A percentile compares a stretch with the other conserved stretches of the same genome.
Conservation (phyloP, 1,140 invertebrate genomes). For the Euura lappo region DNA sequence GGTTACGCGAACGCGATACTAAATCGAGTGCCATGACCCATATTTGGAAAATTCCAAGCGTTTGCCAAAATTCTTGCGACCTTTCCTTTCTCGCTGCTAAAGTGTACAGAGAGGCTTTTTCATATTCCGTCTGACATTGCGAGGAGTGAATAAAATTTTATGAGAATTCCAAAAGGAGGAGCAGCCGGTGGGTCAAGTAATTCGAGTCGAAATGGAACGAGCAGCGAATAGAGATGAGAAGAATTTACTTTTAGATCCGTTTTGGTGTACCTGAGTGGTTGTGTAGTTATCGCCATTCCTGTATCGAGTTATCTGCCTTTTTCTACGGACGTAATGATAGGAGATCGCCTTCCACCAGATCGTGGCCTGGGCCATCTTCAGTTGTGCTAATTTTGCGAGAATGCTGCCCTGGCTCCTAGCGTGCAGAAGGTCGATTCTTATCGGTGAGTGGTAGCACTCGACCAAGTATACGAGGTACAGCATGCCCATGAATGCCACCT, state of each 20-base stretch:
- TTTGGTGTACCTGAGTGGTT: constrained; percentile 72
- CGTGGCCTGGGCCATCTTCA: constrained; percentile 76
- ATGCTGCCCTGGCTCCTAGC: constrained; percentile 72
- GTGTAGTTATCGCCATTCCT: constrained; percentile 84
- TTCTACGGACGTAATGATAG: constrained; percentile 84
- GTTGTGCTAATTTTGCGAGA: constrained; percentile 70
- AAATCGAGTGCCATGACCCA: background rate
- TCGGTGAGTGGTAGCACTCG: constrained; percentile 84
- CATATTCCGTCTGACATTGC: background rate
- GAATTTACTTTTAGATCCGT: too few relatives aligned
- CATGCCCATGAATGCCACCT: constrained; percentile 78
- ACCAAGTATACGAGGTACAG: constrained; percentile 85
- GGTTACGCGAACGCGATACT: background rate
- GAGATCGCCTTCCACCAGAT: constrained; percentile 91
- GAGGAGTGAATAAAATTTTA: background rate
- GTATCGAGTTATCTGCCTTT: constrained; percentile 78
- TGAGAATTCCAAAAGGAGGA: background rate
- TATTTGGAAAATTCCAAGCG: background rate
- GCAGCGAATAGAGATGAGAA: too few relatives aligned
- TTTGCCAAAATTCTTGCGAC: too few relatives aligned
- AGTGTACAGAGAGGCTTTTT: too few relatives aligned
- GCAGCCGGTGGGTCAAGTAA: background rate
- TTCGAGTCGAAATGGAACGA: background rate
- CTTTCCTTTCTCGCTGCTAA: too few relatives aligned
- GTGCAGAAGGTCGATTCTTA: constrained; percentile 68